Conservation (phyloP, 2,797 vertebrate genomes). For the Bovichtus diacanthus region DNA sequence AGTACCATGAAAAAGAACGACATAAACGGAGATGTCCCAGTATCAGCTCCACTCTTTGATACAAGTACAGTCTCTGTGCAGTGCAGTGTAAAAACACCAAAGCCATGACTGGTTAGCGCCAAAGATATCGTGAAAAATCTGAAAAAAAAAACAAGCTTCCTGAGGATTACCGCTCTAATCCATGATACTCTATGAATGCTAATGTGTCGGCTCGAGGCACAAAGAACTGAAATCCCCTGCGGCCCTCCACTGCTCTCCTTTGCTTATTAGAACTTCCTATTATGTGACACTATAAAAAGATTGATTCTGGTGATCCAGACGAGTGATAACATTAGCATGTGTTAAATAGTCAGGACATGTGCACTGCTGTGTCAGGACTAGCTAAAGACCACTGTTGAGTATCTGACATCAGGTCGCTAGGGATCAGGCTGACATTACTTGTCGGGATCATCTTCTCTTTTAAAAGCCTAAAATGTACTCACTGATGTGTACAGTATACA, state of each 20-base stretch:
- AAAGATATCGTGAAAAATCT: conserved; percentile 54
- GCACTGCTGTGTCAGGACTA: conserved; percentile 24
- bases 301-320: conserved; percentile 42
- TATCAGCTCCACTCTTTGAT: conserved; percentile 18
- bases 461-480: conserved; percentile 16
- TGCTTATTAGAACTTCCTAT: conserved; percentile 57
- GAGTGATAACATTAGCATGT: conserved; percentile 46
- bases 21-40: not conserved
- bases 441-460: conserved; percentile 28
- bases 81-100: conserved; percentile 39
- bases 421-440: conserved; percentile 21
- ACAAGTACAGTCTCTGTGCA: conserved; percentile 18
- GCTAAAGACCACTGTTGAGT: conserved; percentile 7
- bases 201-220: conserved; percentile 56
- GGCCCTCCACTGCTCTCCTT: conserved; percentile 44
- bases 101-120: conserved; percentile 47
- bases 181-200: conserved; percentile 63
- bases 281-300: conserved; percentile 51
- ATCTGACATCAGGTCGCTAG: conserved; percentile 32
- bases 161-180: conserved; percentile 70
- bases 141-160: conserved; percentile 52
- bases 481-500: not conserved
- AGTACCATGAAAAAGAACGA: not conserved
- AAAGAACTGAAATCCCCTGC: conserved; percentile 55
- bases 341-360: conserved; percentile 37